Evolutionary conservation across 2,888 invertebrate genomes (phyloP), one percentile per base, ranked within the genome.

Genomic region (Drepana falcataria): DNA sequence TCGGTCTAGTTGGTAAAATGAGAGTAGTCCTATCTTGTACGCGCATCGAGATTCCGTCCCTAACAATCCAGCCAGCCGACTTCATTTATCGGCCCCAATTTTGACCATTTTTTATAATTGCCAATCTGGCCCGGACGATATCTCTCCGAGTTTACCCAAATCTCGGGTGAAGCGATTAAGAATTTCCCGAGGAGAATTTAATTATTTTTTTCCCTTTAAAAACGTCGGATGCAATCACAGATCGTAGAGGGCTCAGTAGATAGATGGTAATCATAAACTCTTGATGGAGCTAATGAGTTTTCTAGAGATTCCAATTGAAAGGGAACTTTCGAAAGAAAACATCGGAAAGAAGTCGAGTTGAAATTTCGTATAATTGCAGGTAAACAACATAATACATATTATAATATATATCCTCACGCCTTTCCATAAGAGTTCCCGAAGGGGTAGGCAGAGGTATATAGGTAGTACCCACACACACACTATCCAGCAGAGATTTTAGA

Each of bases 101-200:
- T 79, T 67, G 66, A 54, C 68, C 65, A 68, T 77, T 77, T 79
- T 81, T 83, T 79, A 79, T 83, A 83, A 83, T 84, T 81, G 82
- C 79, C 83, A 81, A 83, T 83, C 77, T 80, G 73, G 73, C 62
- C 57, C 57, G 64, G 66, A 75, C 68, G 51, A 61, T 61, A 63
- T 65, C 65, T 61, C 63, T 51, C 48, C 35, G 40, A 48, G 51
- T 35, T 51, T 53, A 58, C 55, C 53, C 55, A 71, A 70, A 69
- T 61, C 67, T 58, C 57, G 60, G 59, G 57, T 59, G 58, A 57
- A 58, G 59, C 72, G 70, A 75, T 77, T 75, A 75, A 64, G 71
- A 75, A 66, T 72, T 70, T 66, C 55, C 40, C 51, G 58, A 54
- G 64, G 58, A 54, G 65, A 65, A 71, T 73, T 74, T 71, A 76